Percentiles rank a stretch among this genome's conserved stretches.
Conservation (phyloP, 1,140 invertebrate genomes). For the Heliconius congener region DNA sequence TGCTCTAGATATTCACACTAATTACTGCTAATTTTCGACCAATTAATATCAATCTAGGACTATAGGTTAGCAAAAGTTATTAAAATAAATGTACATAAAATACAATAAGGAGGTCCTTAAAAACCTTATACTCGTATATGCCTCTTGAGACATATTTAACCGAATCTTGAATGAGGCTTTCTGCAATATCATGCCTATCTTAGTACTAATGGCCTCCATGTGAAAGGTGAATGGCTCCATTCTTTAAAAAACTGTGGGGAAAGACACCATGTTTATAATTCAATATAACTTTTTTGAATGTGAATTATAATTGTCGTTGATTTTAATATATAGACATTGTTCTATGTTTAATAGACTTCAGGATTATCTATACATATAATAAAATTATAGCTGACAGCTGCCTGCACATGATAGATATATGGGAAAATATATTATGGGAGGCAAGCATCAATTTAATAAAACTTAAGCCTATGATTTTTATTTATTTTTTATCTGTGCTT, state of each 20-base stretch:
- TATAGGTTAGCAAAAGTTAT: background rate
- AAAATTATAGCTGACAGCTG: too few relatives aligned
- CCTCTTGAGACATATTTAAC: constrained; percentile 14
- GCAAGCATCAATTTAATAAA: too few relatives aligned
- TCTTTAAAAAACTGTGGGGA: background rate
- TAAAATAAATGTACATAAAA: background rate
- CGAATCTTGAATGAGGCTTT: constrained; percentile 53
- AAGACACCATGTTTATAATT: background rate
- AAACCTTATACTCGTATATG: background rate
- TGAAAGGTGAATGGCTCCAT: constrained; percentile 65
- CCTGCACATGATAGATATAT: too few relatives aligned
- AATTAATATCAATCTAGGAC: background rate
- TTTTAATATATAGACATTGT: background rate
- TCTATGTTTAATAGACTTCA: background rate
- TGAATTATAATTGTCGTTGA: background rate
- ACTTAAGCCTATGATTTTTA: too few relatives aligned
- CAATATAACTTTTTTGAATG: background rate
- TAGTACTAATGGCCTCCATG: constrained; percentile 65
- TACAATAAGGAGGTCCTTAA: background rate
- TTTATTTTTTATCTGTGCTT: too few relatives aligned
- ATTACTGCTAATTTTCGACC: background rate
- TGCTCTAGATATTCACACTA: background rate
- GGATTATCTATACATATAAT: too few relatives aligned
- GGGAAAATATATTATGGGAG: too few relatives aligned
- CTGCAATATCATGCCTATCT: constrained; percentile 67